Evolutionary conservation across 1,140 invertebrate genomes (phyloP).

Genomic region (Zaprionus africanus): DNA sequence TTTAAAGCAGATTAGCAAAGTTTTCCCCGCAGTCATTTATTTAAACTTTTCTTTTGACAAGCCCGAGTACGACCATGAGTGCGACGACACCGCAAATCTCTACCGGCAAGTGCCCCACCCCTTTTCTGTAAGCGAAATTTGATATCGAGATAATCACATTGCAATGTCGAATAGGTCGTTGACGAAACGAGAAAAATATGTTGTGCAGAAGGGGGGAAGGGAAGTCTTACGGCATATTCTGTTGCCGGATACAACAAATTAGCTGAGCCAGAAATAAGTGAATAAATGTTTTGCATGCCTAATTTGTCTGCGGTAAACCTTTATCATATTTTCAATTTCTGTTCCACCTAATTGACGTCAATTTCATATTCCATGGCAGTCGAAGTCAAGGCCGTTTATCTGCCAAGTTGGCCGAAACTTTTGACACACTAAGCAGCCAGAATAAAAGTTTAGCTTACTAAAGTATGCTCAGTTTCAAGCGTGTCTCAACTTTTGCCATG

Average conservation of each 20-base stretch:
- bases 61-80: background rate
- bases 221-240: background rate
- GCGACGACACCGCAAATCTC: constrained; percentile 15
- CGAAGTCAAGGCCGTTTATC: constrained; percentile 4
- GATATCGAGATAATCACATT: constrained; percentile 54
- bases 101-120: background rate
- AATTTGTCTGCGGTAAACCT: background rate
- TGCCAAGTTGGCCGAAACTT: background rate
- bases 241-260: constrained; percentile 5
- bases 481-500: constrained; percentile 1
- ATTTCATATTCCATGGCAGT: background rate
- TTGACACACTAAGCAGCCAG: background rate
- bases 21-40: constrained; percentile 69
- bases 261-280: background rate
- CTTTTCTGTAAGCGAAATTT: constrained; percentile 31
- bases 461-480: background rate
- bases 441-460: background rate
- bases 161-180: constrained; percentile 24
- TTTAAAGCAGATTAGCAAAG: constrained; percentile 71
- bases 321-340: constrained; percentile 1
- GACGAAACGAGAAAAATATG: constrained; percentile 22
- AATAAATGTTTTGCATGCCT: background rate
- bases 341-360: background rate
- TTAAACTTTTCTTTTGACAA: constrained; percentile 56
- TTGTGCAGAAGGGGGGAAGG: background rate